Percentiles rank a stretch among this genome's conserved stretches.
Conservation (phyloP, 2,888 invertebrate species). For the Podabrus alpinus region DNA sequence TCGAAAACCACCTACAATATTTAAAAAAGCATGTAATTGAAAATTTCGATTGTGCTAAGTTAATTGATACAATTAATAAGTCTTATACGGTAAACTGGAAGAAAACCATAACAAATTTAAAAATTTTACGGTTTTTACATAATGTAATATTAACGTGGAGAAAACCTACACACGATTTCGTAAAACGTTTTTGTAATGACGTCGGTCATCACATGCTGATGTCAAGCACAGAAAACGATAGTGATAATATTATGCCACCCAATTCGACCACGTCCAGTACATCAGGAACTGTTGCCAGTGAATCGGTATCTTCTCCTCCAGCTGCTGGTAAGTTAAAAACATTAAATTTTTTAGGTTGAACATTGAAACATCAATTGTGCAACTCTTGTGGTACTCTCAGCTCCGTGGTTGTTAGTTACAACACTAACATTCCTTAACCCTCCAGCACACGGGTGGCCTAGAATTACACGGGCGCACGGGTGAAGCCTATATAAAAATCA, state of each 20-base stretch:
- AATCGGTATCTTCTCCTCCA: background rate
- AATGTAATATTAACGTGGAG: background rate
- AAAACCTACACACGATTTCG: background rate
- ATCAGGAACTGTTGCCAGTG: background rate
- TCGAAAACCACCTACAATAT: background rate
- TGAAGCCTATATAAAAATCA: too few relatives aligned
- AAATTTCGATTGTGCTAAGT: background rate
- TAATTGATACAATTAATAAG: background rate
- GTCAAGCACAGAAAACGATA: background rate
- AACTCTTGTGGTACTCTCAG: too few relatives aligned
- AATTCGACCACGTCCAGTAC: background rate
- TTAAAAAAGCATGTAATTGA: background rate
- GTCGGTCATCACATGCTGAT: background rate
- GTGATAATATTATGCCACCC: background rate
- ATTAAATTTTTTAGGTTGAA: too few relatives aligned
- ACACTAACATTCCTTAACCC: too few relatives aligned
- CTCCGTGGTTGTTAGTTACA: too few relatives aligned
- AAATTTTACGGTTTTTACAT: background rate
- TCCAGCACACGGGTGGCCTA: too few relatives aligned
- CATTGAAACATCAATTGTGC: too few relatives aligned
- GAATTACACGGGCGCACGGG: too few relatives aligned
- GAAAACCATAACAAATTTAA: background rate
- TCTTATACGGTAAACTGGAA: background rate
- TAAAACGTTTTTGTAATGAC: background rate
- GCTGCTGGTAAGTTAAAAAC: too few relatives aligned